A percentile compares a stretch with the other conserved stretches of the same genome.
phyloP scores from a whole-genome alignment of 30 jellyfish, hydroid and myxozoan species.

The Cassiopea andromeda region DNA sequence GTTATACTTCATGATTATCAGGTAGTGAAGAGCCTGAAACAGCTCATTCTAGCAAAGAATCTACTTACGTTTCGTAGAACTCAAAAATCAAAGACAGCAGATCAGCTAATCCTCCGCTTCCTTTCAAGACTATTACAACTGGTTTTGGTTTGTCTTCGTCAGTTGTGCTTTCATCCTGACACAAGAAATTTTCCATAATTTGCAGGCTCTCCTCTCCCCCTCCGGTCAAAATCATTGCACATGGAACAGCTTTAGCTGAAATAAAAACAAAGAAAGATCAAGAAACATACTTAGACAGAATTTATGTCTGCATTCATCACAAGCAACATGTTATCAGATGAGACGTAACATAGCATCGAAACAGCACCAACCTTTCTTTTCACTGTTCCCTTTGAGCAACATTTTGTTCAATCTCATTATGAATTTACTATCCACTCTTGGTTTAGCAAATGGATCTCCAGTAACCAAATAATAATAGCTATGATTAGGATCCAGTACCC shows the following conservation, averaged over 20 bases:
- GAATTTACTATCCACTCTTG: background rate
- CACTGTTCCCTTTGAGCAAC: background rate
- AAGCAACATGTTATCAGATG: background rate
- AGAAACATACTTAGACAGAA: too few relatives aligned
- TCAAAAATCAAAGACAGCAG: background rate
- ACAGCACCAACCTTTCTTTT: background rate
- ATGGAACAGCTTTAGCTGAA: background rate
- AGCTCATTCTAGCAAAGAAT: background rate
- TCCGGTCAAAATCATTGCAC: background rate
- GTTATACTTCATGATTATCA: too few relatives aligned
- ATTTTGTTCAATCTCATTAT: background rate
- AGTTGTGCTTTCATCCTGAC: background rate
- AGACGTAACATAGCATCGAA: background rate
- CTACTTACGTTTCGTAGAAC: background rate
- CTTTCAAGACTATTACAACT: background rate
- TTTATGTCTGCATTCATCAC: background rate
- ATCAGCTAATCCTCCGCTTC: background rate
- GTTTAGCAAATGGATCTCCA: background rate
- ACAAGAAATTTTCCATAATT: background rate
- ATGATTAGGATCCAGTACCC: background rate
- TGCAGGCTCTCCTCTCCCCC: background rate
- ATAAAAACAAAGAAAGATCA: too few relatives aligned
- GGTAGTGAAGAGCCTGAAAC: too few relatives aligned
- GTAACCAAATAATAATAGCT: background rate
- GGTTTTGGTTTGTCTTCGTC: background rate